Evolutionary conservation across 2,113 vertebrate genomes (phyloP).

Genomic region (Polypterus senegalus): DNA sequence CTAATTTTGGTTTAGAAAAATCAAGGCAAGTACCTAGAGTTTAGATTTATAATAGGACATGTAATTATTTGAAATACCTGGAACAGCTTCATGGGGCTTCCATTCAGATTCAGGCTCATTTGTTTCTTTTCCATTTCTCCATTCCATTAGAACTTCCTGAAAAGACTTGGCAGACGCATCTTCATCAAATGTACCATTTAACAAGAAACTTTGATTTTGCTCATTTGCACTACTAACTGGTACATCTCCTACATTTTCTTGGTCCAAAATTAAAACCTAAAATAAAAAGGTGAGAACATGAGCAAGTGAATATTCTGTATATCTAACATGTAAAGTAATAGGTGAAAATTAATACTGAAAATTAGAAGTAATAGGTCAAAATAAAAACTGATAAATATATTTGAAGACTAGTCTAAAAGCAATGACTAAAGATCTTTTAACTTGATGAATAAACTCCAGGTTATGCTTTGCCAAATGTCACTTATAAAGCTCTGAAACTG

Average conservation of each 20-base stretch:
- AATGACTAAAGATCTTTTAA: too few species aligned
- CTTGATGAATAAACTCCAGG: too few species aligned
- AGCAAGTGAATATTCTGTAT: too few species aligned
- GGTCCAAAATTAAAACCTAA: slow-evolving; percentile 35
- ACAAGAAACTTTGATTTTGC: slow-evolving; percentile 22
- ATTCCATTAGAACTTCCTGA: slow-evolving; percentile 56
- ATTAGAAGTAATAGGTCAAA: too few species aligned
- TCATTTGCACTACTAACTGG: slow-evolving; percentile 3
- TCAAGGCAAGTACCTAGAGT: neutral
- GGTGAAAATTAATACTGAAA: too few species aligned
- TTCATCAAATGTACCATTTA: slow-evolving; percentile 51
- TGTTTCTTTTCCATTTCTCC: slow-evolving; percentile 37
- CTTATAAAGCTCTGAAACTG: too few species aligned
- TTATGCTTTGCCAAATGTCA: too few species aligned
- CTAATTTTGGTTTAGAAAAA: too few species aligned
- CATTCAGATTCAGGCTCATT: slow-evolving; percentile 11
- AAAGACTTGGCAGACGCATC: slow-evolving; percentile 57
- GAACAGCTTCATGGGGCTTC: slow-evolving; percentile 2
- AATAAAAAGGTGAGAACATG: slow-evolving; percentile 12
- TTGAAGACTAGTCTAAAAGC: too few species aligned
- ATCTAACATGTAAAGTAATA: too few species aligned
- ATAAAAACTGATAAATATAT: too few species aligned
- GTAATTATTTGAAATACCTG: slow-evolving; percentile 43
- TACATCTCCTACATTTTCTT: slow-evolving; percentile 22
- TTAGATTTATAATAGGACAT: neutral